phyloP scores from a whole-genome alignment of 2,797 vertebrate genomes.

The Cheirogaleus major region DNA sequence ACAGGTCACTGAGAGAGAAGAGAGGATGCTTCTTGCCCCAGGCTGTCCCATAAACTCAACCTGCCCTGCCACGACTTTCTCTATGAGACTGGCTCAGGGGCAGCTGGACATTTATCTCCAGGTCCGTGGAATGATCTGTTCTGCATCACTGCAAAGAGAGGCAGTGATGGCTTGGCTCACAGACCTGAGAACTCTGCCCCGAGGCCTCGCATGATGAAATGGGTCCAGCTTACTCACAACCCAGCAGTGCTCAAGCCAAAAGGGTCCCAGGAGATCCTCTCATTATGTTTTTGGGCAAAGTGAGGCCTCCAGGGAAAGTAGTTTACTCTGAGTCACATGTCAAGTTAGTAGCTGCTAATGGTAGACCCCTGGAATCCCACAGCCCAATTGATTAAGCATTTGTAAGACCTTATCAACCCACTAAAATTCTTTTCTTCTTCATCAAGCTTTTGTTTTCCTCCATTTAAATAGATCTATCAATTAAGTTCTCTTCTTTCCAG shows the following conservation, averaged over 20 bases:
- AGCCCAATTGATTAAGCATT: not conserved
- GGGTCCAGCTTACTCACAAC: not conserved
- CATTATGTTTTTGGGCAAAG: not conserved
- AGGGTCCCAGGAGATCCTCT: not conserved
- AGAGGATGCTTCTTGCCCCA: not conserved
- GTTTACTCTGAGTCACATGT: not conserved
- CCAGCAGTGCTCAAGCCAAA: not conserved
- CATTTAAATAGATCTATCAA: not conserved
- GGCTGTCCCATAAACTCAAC: not conserved
- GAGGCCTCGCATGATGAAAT: not conserved
- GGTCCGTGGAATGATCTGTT: not conserved
- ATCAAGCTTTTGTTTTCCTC: not conserved
- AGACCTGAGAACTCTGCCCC: not conserved
- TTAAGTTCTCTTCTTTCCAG: not conserved
- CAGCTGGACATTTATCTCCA: not conserved
- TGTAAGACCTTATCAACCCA: not conserved
- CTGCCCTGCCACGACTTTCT: not conserved
- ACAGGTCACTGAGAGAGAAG: not conserved
- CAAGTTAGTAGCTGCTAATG: not conserved
- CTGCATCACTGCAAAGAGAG: not conserved
- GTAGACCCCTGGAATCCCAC: no score
- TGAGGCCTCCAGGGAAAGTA: not conserved
- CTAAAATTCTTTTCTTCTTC: not conserved
- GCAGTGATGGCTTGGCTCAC: not conserved
- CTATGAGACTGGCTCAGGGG: no score